A percentile compares a stretch with the other conserved stretches of the same genome.
Evolutionary conservation across 2,888 invertebrate genomes (phyloP).

Genomic region (Rhagonycha lutea): DNA sequence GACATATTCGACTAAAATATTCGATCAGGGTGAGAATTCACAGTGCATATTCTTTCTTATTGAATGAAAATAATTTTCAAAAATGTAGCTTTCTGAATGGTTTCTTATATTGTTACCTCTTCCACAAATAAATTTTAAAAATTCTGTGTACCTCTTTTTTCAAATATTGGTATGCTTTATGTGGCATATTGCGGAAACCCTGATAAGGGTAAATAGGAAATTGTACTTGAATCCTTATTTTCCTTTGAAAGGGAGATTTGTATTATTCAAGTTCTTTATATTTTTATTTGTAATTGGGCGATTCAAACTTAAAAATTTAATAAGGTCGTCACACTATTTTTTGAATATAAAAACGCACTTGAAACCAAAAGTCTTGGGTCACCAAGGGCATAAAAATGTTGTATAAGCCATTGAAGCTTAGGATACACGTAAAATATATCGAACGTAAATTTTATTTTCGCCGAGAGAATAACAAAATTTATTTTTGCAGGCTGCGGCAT

Average conservation of each 20-base stretch:
- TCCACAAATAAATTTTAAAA: no score
- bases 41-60: no score
- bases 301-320: background rate
- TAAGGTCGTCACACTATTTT: background rate
- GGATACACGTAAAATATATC: constrained; percentile 30
- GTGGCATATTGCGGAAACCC: background rate
- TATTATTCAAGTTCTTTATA: background rate
- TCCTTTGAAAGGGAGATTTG: background rate
- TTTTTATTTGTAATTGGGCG: background rate
- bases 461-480: constrained; percentile 30
- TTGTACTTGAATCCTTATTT: background rate
- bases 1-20: no score
- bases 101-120: no score
- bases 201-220: background rate
- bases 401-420: constrained; percentile 24
- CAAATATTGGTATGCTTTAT: no score
- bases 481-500: constrained; percentile 24
- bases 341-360: constrained; percentile 15
- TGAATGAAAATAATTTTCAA: no score
- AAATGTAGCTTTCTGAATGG: no score
- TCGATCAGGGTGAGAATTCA: no score
- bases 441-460: constrained; percentile 31
- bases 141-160: no score
- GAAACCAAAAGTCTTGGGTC: constrained; percentile 19
- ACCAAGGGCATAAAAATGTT: constrained; percentile 29